A percentile compares a stretch with the other conserved stretches of the same genome.
Conservation (phyloP, 1,140 invertebrate genomes). For the Chelonus insularis region DNA sequence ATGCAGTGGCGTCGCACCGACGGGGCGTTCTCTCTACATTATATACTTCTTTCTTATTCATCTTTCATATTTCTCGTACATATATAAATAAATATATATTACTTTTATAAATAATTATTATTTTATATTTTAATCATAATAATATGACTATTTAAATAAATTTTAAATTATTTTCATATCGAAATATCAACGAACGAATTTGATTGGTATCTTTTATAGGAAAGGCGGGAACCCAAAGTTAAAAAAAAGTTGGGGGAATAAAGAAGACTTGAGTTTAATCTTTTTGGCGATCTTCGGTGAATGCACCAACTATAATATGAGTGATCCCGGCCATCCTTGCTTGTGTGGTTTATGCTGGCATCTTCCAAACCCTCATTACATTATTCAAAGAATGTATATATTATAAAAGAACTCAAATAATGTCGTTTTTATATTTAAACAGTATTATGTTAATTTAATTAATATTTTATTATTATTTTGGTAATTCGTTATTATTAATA, state of each 20-base stretch:
- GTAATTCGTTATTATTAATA: background rate
- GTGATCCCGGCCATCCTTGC: conserved; percentile 29
- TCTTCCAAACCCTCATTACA: conserved; percentile 32
- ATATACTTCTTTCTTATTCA: background rate
- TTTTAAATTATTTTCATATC: background rate
- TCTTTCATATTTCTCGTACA: no score
- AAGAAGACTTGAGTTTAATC: conserved; percentile 38
- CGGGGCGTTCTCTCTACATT: conserved; percentile 29
- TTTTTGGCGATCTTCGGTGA: conserved; percentile 52
- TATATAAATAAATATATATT: no score
- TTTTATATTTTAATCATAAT: no score
- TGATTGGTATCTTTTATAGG: background rate
- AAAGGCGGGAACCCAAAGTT: conserved; percentile 4
- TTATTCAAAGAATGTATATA: conserved; percentile 37
- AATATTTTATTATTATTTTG: background rate
- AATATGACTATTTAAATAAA: no score
- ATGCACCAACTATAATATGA: conserved; percentile 50
- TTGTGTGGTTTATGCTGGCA: conserved; percentile 43
- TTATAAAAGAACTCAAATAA: conserved; percentile 9
- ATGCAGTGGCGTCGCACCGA: conserved; percentile 52
- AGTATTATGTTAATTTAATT: background rate
- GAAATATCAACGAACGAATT: conserved; percentile 26
- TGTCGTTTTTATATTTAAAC: background rate
- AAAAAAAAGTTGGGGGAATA: background rate
- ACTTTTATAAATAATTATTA: no score